Conservation (phyloP, 1,140 invertebrate species). For the Berghia stephanieae region DNA sequence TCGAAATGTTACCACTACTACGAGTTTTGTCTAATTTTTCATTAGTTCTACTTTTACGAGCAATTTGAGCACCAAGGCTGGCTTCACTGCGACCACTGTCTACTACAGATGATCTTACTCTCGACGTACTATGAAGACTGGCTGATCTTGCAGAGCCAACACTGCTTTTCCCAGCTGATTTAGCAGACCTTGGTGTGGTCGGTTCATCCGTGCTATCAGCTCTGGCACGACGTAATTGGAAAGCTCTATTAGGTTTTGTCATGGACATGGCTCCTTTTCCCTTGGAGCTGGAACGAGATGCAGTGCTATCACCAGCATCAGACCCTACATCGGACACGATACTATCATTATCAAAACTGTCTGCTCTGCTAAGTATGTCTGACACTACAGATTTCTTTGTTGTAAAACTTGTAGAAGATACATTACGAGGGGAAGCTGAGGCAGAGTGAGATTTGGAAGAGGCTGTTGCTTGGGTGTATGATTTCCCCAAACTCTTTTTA, state of each 20-base stretch:
- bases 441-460: constrained; percentile 23
- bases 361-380: constrained; percentile 51
- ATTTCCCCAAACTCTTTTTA: constrained; percentile 19
- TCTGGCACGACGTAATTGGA: constrained; percentile 66
- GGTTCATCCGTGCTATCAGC: constrained; percentile 50
- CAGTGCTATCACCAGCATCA: constrained; percentile 37
- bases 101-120: constrained; percentile 16
- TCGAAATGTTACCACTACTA: too few relatives aligned
- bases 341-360: constrained; percentile 40
- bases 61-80: constrained; percentile 60
- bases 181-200: constrained; percentile 42
- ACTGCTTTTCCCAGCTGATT: constrained; percentile 32
- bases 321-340: constrained; percentile 40
- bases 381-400: constrained; percentile 43
- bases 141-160: constrained; percentile 35
- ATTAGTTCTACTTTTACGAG: constrained; percentile 37
- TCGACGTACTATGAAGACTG: constrained; percentile 34
- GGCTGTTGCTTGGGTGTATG: constrained; percentile 35
- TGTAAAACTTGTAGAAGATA: neutral
- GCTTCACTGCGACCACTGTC: constrained; percentile 45
- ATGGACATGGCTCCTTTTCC: constrained; percentile 58
- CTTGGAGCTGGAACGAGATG: constrained; percentile 50
- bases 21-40: neutral
- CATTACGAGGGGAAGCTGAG: constrained; percentile 9
- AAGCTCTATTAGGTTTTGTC: constrained; percentile 67